These are phyloP conservation scores for Triplophysa tibetana DNA, from an alignment of 2,113 vertebrate genomes.

Conservation along the genomic window DNA sequence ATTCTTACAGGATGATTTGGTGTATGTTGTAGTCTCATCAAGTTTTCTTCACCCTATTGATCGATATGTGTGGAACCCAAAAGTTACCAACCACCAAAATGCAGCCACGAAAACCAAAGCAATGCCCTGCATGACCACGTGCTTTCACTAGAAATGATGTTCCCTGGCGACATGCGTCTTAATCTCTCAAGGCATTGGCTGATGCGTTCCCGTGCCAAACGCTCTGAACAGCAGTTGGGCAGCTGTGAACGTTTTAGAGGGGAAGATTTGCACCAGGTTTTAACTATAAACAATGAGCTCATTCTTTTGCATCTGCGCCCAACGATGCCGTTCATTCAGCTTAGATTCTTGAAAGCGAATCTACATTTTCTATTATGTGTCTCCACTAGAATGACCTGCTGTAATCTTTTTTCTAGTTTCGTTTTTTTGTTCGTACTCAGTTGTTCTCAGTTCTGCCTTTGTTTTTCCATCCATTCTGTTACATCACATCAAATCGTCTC, in stretches of 20 bases:
- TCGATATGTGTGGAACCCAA: not conserved
- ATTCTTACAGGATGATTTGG: slow-evolving; percentile 36
- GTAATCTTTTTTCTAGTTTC: not conserved
- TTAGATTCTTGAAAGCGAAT: not conserved
- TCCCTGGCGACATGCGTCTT: slow-evolving; percentile 11
- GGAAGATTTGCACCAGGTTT: slow-evolving; percentile 73
- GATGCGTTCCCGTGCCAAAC: not conserved
- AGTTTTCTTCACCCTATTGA: not conserved
- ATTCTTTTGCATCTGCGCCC: slow-evolving; percentile 75
- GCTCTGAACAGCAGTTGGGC: slow-evolving; percentile 48
- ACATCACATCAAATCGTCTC: slow-evolving; percentile 4
- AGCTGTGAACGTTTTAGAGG: slow-evolving; percentile 73
- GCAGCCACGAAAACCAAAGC: slow-evolving; percentile 2
- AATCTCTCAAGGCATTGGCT: slow-evolving; percentile 6
- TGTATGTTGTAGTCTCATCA: not conserved
- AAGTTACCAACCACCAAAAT: not conserved
- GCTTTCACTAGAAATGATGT: slow-evolving; percentile 1
- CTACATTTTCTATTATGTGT: not conserved
- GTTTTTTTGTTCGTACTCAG: not conserved
- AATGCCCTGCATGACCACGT: slow-evolving; percentile 7
- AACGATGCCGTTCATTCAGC: slow-evolving; percentile 8
- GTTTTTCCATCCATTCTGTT: slow-evolving; percentile 12
- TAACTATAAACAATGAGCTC: slow-evolving; percentile 75
- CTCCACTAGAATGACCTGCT: too few species aligned
- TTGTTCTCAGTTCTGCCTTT: not conserved